phyloP scores from a whole-genome alignment of 1,140 invertebrate species.

The Parapsyche elsis region DNA sequence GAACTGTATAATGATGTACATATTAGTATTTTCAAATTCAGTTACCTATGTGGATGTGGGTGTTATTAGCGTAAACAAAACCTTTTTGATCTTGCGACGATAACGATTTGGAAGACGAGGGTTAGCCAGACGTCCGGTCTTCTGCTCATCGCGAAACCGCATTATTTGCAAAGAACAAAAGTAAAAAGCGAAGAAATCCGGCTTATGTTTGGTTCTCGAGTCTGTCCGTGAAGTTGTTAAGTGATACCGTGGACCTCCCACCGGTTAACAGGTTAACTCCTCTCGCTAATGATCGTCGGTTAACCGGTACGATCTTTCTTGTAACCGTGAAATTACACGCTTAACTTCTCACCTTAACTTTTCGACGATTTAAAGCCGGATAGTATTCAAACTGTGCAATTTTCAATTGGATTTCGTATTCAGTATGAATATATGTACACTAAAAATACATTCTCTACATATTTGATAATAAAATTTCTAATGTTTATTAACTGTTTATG shows the following conservation, averaged over 20 bases:
- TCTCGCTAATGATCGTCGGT: conserved; percentile 14
- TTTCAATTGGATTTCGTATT: too few relatives aligned
- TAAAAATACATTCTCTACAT: too few relatives aligned
- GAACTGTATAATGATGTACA: too few relatives aligned
- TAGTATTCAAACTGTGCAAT: too few relatives aligned
- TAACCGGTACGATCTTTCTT: conserved; percentile 1
- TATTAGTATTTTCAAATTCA: too few relatives aligned
- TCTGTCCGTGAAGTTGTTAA: conserved; percentile 14
- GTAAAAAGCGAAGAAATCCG: not conserved
- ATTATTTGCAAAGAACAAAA: not conserved
- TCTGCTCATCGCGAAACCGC: not conserved
- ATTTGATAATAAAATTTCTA: too few relatives aligned
- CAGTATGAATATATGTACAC: too few relatives aligned
- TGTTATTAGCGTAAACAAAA: too few relatives aligned
- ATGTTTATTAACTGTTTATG: too few relatives aligned
- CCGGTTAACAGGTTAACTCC: conserved; percentile 9
- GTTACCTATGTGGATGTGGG: too few relatives aligned
- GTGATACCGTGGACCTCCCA: conserved; percentile 30
- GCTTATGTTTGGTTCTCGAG: not conserved
- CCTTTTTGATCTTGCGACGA: too few relatives aligned
- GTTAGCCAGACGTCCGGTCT: not conserved
- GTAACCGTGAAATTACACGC: not conserved
- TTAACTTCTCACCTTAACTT: conserved; percentile 1
- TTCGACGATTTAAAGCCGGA: too few relatives aligned
- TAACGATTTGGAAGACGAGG: conserved; percentile 2